These are phyloP conservation scores for Himalopsyche phryganea DNA, from an alignment of 1,140 invertebrate genomes.

Conservation along the genomic window DNA sequence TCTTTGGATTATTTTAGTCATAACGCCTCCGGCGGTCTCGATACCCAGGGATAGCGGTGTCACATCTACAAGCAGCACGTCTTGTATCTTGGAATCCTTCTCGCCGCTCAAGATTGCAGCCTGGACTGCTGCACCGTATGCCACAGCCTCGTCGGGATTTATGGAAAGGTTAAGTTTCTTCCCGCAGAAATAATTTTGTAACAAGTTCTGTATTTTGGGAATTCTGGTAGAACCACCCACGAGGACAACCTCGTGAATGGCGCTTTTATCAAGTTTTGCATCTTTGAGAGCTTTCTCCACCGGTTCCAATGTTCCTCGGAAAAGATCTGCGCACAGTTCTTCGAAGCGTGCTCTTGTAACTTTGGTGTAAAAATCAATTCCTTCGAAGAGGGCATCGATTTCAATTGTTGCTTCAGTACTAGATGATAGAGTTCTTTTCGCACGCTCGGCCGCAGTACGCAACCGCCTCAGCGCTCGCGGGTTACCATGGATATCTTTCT, in stretches of 20 bases:
- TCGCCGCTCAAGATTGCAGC: slow-evolving; percentile 62
- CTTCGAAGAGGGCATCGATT: slow-evolving; percentile 52
- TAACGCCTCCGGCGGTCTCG: slow-evolving; percentile 64
- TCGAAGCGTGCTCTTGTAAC: slow-evolving; percentile 62
- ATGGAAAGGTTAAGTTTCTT: slow-evolving; percentile 64
- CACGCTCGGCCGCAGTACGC: slow-evolving; percentile 58
- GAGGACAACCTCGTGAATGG: slow-evolving; percentile 73
- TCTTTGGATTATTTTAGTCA: slow-evolving; percentile 63
- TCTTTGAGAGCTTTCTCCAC: slow-evolving; percentile 70
- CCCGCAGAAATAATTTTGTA: slow-evolving; percentile 62
- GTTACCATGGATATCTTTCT: slow-evolving; percentile 49
- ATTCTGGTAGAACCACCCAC: slow-evolving; percentile 77
- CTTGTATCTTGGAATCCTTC: slow-evolving; percentile 60
- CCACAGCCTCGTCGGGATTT: slow-evolving; percentile 66
- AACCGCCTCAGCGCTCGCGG: slow-evolving; percentile 56
- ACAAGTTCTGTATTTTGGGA: slow-evolving; percentile 60
- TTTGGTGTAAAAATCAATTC: slow-evolving; percentile 61
- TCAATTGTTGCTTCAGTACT: slow-evolving; percentile 52
- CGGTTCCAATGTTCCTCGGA: slow-evolving; percentile 57
- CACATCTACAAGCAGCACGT: slow-evolving; percentile 72
- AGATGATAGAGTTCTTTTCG: slow-evolving; percentile 52
- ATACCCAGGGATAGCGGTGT: slow-evolving; percentile 64
- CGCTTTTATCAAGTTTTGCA: slow-evolving; percentile 64
- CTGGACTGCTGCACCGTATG: slow-evolving; percentile 64
- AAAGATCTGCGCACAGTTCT: slow-evolving; percentile 61